phyloP scores from a whole-genome alignment of 2,113 vertebrate species.

The Anarrhichthys ocellatus region DNA sequence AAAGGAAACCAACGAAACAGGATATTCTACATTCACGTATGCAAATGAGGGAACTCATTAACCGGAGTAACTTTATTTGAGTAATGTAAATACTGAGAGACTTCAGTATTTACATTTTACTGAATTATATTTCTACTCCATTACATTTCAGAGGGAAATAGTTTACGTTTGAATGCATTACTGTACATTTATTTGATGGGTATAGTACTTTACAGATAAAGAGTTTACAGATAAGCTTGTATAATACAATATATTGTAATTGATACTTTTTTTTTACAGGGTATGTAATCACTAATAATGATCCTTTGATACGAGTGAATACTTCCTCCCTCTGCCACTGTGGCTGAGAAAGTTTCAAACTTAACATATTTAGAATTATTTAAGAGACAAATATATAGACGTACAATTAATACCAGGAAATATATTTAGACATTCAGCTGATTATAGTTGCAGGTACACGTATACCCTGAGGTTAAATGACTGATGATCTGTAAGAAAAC shows the following conservation, averaged over 20 bases:
- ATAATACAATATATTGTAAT: not conserved
- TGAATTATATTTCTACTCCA: not conserved
- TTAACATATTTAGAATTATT: not conserved
- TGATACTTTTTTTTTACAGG: not conserved
- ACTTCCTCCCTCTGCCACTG: not conserved
- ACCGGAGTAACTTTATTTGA: not conserved
- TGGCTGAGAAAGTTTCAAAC: not conserved
- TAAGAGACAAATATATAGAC: not conserved
- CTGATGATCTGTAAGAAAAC: not conserved
- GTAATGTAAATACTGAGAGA: not conserved
- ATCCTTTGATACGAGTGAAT: not conserved
- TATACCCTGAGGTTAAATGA: not conserved
- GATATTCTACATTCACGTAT: not conserved
- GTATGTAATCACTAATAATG: not conserved
- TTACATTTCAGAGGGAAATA: not conserved
- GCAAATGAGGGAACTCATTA: not conserved
- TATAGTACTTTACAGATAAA: not conserved
- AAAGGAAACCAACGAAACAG: not conserved
- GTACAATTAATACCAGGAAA: not conserved
- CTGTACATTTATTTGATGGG: not conserved
- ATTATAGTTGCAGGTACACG: too few relatives aligned
- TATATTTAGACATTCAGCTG: too few relatives aligned
- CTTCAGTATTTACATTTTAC: not conserved
- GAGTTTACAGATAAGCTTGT: not conserved
- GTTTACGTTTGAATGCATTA: not conserved